These are phyloP conservation scores for Lasiurus cinereus DNA, from an alignment of 2,113 vertebrate species.

Conservation along the genomic window DNA sequence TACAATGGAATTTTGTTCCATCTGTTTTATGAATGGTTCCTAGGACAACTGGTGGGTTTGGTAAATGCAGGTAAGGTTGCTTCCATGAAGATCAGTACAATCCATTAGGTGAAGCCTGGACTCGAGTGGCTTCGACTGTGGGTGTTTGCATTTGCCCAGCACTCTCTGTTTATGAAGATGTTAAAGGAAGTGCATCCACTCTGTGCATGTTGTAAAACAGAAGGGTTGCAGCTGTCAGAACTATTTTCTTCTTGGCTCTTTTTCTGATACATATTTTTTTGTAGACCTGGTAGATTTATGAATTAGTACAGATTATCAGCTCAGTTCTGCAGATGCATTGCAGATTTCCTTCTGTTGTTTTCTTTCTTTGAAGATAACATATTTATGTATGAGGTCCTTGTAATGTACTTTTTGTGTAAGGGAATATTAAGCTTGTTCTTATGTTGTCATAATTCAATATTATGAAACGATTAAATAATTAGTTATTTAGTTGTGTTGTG, in stretches of 20 bases:
- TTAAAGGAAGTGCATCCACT: conserved; percentile 36
- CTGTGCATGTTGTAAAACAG: conserved; percentile 66
- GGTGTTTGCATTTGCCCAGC: not conserved
- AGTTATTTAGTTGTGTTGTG: not conserved
- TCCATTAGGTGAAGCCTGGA: not conserved
- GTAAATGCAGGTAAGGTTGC: not conserved
- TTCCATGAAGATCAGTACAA: not conserved
- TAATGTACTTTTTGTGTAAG: not conserved
- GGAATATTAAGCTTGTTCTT: conserved; percentile 20
- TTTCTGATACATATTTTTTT: conserved; percentile 53
- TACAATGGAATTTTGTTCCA: not conserved
- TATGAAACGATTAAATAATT: not conserved
- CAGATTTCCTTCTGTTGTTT: conserved; percentile 42
- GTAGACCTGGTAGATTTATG: conserved; percentile 60
- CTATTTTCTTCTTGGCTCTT: conserved; percentile 69
- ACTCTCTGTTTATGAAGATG: conserved; percentile 40
- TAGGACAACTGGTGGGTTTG: not conserved
- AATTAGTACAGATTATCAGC: not conserved
- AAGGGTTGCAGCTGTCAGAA: conserved; percentile 73
- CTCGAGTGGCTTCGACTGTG: not conserved
- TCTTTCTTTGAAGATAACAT: conserved; percentile 62
- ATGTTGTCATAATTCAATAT: conserved; percentile 37
- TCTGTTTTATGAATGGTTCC: not conserved
- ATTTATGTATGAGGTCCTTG: not conserved
- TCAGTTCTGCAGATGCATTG: conserved; percentile 6